Evolutionary conservation across 37 sponge, comb jelly and placozoan species (phyloP).

Genomic region (Eunapius fragilis): DNA sequence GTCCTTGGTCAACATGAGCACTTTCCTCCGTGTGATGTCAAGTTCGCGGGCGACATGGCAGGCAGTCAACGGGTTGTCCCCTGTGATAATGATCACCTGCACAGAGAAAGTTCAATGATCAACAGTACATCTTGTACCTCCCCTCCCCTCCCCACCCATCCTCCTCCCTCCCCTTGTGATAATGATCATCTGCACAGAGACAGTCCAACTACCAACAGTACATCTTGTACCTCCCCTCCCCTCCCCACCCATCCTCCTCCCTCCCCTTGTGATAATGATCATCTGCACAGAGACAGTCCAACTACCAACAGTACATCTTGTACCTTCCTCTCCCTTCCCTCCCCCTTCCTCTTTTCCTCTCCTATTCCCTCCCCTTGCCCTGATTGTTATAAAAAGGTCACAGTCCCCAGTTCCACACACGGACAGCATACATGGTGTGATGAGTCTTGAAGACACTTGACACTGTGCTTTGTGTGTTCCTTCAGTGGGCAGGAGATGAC

Average conservation of each 20-base stretch:
- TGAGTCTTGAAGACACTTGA: conserved; percentile 70
- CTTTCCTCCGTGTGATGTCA: conserved; percentile 60
- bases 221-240: not conserved
- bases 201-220: not conserved
- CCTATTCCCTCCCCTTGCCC: conserved; percentile 72
- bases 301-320: not conserved
- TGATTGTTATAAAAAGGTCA: conserved; percentile 84
- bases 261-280: conserved; percentile 94
- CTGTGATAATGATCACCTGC: conserved; percentile 96
- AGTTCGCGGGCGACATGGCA: conserved; percentile 96
- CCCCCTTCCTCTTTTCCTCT: not conserved
- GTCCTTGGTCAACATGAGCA: conserved; percentile 50
- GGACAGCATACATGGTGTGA: conserved; percentile 79
- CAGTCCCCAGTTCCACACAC: no score
- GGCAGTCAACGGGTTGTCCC: conserved; percentile 97
- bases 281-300: conserved; percentile 44
- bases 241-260: not conserved
- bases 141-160: not conserved
- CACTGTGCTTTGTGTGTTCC: conserved; percentile 74
- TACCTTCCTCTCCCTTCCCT: not conserved
- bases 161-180: conserved; percentile 78
- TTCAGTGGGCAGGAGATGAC: conserved; percentile 91
- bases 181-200: conserved; percentile 78
- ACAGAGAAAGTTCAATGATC: not conserved
- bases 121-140: not conserved